Base-by-base conservation (phyloP, 1,140 invertebrate species). In the Archivesica marissinica region DNA sequence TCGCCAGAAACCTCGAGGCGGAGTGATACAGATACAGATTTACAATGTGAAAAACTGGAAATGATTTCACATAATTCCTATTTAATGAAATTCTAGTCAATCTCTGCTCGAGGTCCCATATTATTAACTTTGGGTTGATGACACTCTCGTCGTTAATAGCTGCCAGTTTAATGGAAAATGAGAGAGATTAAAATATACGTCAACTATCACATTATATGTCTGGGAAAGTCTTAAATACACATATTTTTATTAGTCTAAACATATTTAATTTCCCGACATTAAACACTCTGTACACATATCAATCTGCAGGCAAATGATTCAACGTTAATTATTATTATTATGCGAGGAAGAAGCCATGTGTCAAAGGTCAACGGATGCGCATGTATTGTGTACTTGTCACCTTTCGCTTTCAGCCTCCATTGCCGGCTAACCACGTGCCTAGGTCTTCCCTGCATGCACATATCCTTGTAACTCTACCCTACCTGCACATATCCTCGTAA, bases 11-110 rank as follows among this genome's bases (percentile, higher is more conserved):
- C 68, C 68, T 72, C 35, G 11, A 17, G 68, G 68, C 68, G 1
- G 15, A 47, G 35, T 72, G 38, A 4, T 44, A 11, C 20, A 30
- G 68, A 72, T 47, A 30, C 50, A 47, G 68, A 72, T 72, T 72
- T 72, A 72, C 41, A 47, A 72, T 72, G 68, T 47, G 68, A 72
- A 72, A 70, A 70, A 44, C 23, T 4, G 4, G 15, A 30, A 50
- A 72, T 50, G 52, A 52, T 6, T 25, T 35, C 59, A 33, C 35
- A 33, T 72, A 47, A 72, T 72, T 72, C 68, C 23, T n/a, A 52
- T 72, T 47, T 41, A 72, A 72, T 72, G 68, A 50, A 72, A 72
- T 72, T 72, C 68, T 47, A 72, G 68, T 47, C 50, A 72, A 72
- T 64, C 25, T 50, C 13, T 30, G 39, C 0, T 44, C 17, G 23